Conservation (phyloP, 2,797 vertebrate species). For the Artibeus lituratus region DNA sequence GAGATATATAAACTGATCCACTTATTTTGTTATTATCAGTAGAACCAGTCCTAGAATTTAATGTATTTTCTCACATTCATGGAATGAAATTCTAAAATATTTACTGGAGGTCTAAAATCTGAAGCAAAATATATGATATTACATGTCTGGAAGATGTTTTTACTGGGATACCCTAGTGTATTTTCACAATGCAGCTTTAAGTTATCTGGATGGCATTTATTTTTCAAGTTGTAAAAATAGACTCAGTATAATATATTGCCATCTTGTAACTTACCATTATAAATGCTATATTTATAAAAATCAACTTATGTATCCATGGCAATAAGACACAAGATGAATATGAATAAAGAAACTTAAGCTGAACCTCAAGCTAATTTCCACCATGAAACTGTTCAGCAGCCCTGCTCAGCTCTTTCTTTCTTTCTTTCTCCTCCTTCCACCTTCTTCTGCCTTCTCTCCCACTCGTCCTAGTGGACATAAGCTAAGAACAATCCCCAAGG, state of each 20-base stretch:
- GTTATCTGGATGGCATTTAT: slow-evolving; percentile 41
- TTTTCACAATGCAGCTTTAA: slow-evolving; percentile 16
- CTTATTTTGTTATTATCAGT: background rate
- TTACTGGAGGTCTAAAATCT: slow-evolving; percentile 1
- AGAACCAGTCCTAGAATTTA: background rate
- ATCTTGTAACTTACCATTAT: slow-evolving; percentile 58
- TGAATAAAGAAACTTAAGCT: slow-evolving; percentile 51
- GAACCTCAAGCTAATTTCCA: slow-evolving; percentile 21
- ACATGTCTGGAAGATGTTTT: background rate
- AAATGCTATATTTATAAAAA: slow-evolving; percentile 55
- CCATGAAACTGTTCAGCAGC: background rate
- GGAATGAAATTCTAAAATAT: background rate
- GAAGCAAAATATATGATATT: background rate
- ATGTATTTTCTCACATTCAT: background rate
- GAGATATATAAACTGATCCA: background rate
- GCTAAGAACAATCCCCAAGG: background rate
- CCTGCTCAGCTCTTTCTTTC: background rate
- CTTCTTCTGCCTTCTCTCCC: background rate
- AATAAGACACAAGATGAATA: slow-evolving; percentile 48
- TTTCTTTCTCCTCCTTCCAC: background rate
- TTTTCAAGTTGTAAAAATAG: slow-evolving; percentile 53
- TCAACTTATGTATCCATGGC: slow-evolving; percentile 57
- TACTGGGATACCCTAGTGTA: background rate
- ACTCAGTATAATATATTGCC: slow-evolving; percentile 29
- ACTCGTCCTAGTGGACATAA: background rate